A percentile compares a stretch with the other conserved stretches of the same genome.
Conservation (phyloP, 2,888 invertebrate genomes). For the Polydrusus tereticollis region DNA sequence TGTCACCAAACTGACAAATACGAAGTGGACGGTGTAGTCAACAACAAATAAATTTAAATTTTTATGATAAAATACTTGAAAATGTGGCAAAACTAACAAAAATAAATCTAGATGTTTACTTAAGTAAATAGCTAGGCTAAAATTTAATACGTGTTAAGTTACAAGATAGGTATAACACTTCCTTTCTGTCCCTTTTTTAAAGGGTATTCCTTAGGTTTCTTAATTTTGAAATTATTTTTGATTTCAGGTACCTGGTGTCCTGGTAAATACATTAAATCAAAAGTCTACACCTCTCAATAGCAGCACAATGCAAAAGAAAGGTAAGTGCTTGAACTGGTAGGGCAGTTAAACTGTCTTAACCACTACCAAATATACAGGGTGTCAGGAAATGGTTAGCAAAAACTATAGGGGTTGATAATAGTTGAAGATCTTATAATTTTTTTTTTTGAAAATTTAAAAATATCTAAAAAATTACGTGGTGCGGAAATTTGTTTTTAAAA, state of each 20-base stretch:
- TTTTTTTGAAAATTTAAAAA: no score
- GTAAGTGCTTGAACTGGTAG: constrained; percentile 7
- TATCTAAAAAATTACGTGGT: no score
- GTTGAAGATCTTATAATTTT: no score
- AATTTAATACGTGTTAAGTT: constrained; percentile 1
- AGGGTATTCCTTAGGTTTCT: no score
- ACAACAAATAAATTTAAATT: constrained; percentile 15
- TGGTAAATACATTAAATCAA: neutral
- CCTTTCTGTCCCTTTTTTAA: no score
- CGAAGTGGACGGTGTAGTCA: no score
- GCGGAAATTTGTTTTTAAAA: no score
- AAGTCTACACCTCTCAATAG: neutral
- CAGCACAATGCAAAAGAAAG: constrained; percentile 46
- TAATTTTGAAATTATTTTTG: neutral
- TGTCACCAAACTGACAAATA: neutral
- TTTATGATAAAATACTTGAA: constrained; percentile 1
- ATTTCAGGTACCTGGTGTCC: neutral
- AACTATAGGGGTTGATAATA: no score
- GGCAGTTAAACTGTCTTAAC: no score
- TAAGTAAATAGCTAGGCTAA: neutral
- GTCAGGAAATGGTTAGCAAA: no score
- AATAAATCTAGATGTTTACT: neutral
- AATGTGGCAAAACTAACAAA: constrained; percentile 21
- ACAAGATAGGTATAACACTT: no score
- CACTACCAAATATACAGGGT: no score